Evolutionary conservation across 2,888 invertebrate species (phyloP).

Genomic region (Pachydiplax longipennis): DNA sequence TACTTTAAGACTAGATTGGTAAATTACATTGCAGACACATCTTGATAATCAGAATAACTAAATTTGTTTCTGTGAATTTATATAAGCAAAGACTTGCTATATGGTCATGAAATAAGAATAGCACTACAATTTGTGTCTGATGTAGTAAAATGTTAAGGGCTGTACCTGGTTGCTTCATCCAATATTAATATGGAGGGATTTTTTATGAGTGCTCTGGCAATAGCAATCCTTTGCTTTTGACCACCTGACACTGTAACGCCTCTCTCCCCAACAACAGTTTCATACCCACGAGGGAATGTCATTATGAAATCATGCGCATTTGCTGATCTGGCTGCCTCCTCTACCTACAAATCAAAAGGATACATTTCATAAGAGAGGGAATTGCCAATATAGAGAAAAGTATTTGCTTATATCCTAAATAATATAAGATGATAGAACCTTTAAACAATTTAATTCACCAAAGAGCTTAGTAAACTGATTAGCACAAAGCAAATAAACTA

Average conservation of each 20-base stretch:
- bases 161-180: slow-evolving; percentile 93
- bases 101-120: too few relatives aligned
- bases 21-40: too few relatives aligned
- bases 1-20: too few relatives aligned
- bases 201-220: slow-evolving; percentile 91
- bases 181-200: slow-evolving; percentile 86
- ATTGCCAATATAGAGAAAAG: background rate
- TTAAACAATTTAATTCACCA: too few relatives aligned
- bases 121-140: too few relatives aligned
- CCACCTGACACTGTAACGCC: slow-evolving; percentile 94
- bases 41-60: too few relatives aligned
- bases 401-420: background rate
- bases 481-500: too few relatives aligned
- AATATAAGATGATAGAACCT: background rate
- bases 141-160: too few relatives aligned
- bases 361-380: background rate
- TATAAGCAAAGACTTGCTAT: too few relatives aligned
- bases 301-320: slow-evolving; percentile 92
- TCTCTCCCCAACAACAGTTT: slow-evolving; percentile 87
- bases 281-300: slow-evolving; percentile 82
- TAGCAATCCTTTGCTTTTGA: slow-evolving; percentile 93
- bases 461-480: too few relatives aligned
- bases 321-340: slow-evolving; percentile 81
- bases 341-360: slow-evolving; percentile 63
- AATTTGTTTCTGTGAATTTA: too few relatives aligned